Base-by-base conservation (phyloP, 1,140 invertebrate genomes). In the Drosophila kikkawai region DNA sequence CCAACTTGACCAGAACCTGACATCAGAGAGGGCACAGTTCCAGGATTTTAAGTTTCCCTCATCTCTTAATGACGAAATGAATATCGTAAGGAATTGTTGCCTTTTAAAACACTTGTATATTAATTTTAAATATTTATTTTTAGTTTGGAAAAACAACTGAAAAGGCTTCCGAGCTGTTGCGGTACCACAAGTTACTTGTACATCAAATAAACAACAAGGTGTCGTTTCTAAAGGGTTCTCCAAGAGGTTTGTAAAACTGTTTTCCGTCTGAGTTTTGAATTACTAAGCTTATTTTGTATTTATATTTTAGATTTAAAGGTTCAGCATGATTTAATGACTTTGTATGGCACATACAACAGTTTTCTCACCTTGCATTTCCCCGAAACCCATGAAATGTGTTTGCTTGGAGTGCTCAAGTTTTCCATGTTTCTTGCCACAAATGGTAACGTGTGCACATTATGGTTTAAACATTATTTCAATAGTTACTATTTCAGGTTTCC, bases 281-380 rank as follows among this genome's bases (percentile, higher is more conserved):
- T 19, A 32, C 7, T 19, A 1, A 61, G 4, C 29, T 0, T 0
- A 22, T 1, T 15, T 19, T 39, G 1, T 7, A 0, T 19, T n/a
- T 2, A 19, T 47, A 7, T 69, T 69, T 56, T 9, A 73, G 69
- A 73, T 36, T 6, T 17, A n/a, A 55, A 19, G 2, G 7, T 26
- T n/a, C 61, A 68, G 50, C 50, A 41, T 8, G 45, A 68, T 4
- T 47, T 85, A 22, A 29, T 42, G 7, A 59, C 71, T 19, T 57
- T 84, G 39, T 80, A 64, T 42, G 81, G 81, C 1, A 76, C 71
- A n/a, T 80, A 83, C 60, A 84, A 71, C 41, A 56, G 32, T 26
- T 84, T 80, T 45, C 32, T 76, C 8, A 51, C 50, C 1, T 55
- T 70, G 60, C 47, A 84, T 47, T 84, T 79, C n/a, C 47, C 45